Conservation (phyloP, 2,797 vertebrate genomes). For the Argya squamiceps region DNA sequence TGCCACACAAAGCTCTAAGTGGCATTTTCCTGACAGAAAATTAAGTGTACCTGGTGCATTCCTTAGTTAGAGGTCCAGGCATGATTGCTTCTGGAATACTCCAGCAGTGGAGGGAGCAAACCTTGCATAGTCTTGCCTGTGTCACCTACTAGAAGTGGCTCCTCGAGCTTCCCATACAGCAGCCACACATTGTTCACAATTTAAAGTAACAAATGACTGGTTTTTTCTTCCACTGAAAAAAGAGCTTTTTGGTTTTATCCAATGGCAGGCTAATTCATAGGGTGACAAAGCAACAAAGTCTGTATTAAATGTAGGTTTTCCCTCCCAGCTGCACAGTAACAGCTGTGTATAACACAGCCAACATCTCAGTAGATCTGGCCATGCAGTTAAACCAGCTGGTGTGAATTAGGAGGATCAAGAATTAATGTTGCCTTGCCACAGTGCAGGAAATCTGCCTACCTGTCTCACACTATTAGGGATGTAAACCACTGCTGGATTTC, state of each 20-base stretch:
- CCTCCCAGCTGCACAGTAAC: not conserved
- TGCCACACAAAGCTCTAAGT: not conserved
- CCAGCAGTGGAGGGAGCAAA: not conserved
- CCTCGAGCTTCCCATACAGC: not conserved
- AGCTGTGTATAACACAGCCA: not conserved
- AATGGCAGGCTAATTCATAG: not conserved
- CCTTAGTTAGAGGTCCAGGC: not conserved
- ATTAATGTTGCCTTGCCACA: not conserved
- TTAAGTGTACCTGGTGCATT: not conserved
- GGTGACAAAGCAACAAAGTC: not conserved
- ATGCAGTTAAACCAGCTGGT: not conserved
- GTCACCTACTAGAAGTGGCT: not conserved
- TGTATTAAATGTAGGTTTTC: not conserved
- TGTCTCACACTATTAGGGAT: not conserved
- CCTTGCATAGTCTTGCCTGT: not conserved
- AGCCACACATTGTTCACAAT: not conserved
- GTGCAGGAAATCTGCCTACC: not conserved
- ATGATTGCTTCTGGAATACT: not conserved
- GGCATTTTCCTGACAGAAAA: not conserved
- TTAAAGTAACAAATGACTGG: not conserved
- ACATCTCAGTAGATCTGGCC: not conserved
- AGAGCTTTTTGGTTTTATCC: not conserved
- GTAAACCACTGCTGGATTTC: not conserved
- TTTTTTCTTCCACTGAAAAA: not conserved
- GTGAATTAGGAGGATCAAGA: not conserved